Percentiles rank a stretch among this genome's conserved stretches.
phyloP scores from a whole-genome alignment of 2,888 invertebrate species.

The Tenthredo notha region DNA sequence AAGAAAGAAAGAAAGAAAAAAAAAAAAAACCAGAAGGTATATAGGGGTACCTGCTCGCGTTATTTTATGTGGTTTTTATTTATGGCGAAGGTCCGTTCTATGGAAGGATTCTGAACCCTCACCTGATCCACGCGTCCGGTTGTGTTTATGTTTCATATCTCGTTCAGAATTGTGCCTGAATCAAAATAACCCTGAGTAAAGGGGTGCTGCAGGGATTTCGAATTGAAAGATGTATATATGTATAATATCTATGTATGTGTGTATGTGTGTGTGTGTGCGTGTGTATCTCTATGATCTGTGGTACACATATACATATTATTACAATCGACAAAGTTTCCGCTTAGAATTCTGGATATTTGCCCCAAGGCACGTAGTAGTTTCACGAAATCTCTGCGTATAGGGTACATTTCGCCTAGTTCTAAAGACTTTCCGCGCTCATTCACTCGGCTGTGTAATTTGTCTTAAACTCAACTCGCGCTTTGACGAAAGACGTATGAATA shows the following conservation, averaged over 20 bases:
- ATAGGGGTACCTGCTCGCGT: not conserved
- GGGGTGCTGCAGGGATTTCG: not conserved
- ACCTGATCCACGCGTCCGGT: constrained; percentile 13
- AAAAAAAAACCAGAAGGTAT: not conserved
- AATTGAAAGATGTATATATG: not conserved
- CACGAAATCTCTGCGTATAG: not conserved
- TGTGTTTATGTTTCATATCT: constrained; percentile 16
- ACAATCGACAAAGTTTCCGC: constrained; percentile 20
- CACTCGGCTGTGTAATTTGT: constrained; percentile 16
- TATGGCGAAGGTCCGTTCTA: constrained; percentile 11
- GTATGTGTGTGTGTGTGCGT: not conserved
- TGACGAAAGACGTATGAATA: constrained; percentile 24
- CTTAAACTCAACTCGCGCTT: not conserved
- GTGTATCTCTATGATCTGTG: not conserved
- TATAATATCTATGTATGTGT: not conserved
- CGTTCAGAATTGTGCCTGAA: constrained; percentile 8
- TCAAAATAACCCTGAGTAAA: not conserved
- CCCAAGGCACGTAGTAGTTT: not conserved
- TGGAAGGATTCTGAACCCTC: not conserved
- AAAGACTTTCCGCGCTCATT: not conserved
- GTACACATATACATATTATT: constrained; percentile 6
- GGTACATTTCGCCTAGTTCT: not conserved
- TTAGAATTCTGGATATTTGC: constrained; percentile 32
- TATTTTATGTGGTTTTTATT: constrained; percentile 44
- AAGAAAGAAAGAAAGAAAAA: not conserved